Base-by-base conservation (phyloP, 2,113 vertebrate species). In the Daubentonia madagascariensis region DNA sequence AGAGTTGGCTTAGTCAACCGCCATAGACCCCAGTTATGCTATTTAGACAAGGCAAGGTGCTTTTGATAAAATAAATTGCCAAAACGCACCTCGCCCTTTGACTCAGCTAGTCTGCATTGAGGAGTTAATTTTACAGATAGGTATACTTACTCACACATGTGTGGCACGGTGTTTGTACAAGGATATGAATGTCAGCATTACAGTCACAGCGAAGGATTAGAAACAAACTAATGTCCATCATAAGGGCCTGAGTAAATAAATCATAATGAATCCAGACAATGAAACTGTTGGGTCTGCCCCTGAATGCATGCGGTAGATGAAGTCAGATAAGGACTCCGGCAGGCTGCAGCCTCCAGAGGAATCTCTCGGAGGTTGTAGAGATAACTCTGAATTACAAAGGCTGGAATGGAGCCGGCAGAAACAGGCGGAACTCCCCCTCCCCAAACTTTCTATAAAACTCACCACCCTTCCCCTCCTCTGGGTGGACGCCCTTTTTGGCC, bases 161-260 rank as follows among this genome's bases (percentile, higher is more conserved):
- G 37, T 59, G 54, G 48, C 54, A 12, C 85, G n/a, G 30, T 45
- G 30, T 43, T 61, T 94, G 32, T 9, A 35, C 17, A 72, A 37
- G 45, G 18, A 45, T 37, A 80, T 35, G 25, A 89, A 35, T n/a
- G 67, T 20, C 32, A 79, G 86, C 23, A 75, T 73, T 89, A 57
- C 92, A 70, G 61, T 79, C 45, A 89, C 37, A 67, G 94, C 61
- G 14, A 59, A 83, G 18, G 54, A 94, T 94, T 78, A 90, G 43
- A 86, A 94, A 87, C 18, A 78, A 81, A 90, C 50, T 54, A 59
- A 85, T 81, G 52, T 28, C 65, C 57, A 81, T 40, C 37, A 54
- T 85, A 85, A 68, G 45, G 72, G 45, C 52, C 37, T 48, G 78
- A 85, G 45, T 92, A 81, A 84, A 40, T 75, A 95, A 95, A 91